phyloP scores from a whole-genome alignment of 2,888 invertebrate species.

The Oasisia sp. region DNA sequence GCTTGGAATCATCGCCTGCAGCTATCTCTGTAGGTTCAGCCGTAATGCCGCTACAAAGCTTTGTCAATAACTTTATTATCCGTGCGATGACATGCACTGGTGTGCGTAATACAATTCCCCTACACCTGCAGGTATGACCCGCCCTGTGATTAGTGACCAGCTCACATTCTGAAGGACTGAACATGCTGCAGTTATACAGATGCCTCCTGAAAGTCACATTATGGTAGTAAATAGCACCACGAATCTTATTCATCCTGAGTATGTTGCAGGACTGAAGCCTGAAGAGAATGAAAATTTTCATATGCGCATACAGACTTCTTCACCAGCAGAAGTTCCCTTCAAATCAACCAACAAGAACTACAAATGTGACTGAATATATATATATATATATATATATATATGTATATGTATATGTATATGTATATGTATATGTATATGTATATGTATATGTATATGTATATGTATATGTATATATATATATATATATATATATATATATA shows the following conservation, averaged over 20 bases:
- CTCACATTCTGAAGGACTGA: background rate
- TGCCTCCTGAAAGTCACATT: background rate
- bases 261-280: background rate
- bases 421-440: no score
- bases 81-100: background rate
- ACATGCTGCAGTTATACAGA: background rate
- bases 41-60: background rate
- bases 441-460: no score
- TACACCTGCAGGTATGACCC: background rate
- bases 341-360: background rate
- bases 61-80: background rate
- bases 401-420: no score
- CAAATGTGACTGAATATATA: background rate
- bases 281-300: background rate
- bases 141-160: background rate
- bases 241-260: no score
- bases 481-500: no score
- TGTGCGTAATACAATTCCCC: background rate
- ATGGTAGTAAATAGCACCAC: no score
- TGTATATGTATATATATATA: no score
- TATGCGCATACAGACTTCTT: background rate
- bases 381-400: background rate
- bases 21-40: background rate
- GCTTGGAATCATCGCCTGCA: background rate
- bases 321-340: background rate